Conservation (phyloP, 92 coral and sea anemone genomes). For the Porites rus region DNA sequence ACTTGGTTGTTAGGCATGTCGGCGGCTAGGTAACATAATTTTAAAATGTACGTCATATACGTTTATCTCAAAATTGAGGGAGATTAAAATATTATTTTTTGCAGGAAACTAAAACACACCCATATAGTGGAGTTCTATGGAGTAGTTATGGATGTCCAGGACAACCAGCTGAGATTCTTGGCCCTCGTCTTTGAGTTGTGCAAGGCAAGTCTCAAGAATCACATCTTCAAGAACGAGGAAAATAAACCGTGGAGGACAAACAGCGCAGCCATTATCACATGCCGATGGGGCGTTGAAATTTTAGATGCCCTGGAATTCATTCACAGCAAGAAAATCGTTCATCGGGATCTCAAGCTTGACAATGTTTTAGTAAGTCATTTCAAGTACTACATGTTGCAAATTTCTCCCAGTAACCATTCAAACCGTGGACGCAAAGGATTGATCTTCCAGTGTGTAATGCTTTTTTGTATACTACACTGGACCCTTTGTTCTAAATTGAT, state of each 20-base stretch:
- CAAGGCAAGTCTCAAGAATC: slow-evolving; percentile 10
- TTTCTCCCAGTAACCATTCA: too few species aligned
- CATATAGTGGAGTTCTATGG: slow-evolving; percentile 28
- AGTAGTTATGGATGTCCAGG: slow-evolving; percentile 13
- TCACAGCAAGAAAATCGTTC: slow-evolving; percentile 13
- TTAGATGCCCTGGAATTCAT: slow-evolving; percentile 28
- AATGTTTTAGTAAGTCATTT: slow-evolving; percentile 27
- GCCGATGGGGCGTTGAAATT: slow-evolving; percentile 20
- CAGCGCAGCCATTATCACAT: neutral
- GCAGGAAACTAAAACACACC: slow-evolving; percentile 13
- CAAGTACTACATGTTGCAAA: too few species aligned
- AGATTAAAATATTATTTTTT: neutral
- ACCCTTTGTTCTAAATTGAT: too few species aligned
- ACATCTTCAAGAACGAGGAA: slow-evolving; percentile 9
- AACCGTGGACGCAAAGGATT: too few species aligned
- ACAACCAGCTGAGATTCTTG: neutral
- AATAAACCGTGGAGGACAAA: slow-evolving; percentile 21
- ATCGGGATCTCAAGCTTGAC: slow-evolving; percentile 42
- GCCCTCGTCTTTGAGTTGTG: slow-evolving; percentile 27
- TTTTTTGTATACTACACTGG: too few species aligned
- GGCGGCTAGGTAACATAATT: too few species aligned
- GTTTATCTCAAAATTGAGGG: too few species aligned
- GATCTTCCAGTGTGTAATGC: too few species aligned
- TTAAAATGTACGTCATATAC: too few species aligned
- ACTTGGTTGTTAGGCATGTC: too few species aligned